Base-by-base conservation (phyloP, 2,888 invertebrate species). In the Andrena chrysosceles region DNA sequence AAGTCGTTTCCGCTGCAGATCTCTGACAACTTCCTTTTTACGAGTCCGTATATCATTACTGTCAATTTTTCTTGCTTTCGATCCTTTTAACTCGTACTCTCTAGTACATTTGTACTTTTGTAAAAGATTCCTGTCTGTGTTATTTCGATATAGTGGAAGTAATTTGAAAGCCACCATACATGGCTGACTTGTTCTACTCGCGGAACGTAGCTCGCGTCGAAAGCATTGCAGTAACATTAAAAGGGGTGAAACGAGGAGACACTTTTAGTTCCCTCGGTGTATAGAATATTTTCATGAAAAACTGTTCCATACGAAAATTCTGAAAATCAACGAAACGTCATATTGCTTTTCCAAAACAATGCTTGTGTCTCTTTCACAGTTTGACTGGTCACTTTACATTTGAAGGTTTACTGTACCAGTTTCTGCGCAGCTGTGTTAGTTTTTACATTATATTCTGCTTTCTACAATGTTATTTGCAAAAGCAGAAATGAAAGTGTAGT, bases 161-260 rank as follows among this genome's bases (percentile, higher is more conserved):
- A 56, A 42, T 42, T 42, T 16, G 16, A 42, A 42, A 8, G 56
- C n/a, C 13, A 8, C 33, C 13, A 2, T 29, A 4, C n/a, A 42
- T 73, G n/a, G 20, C 10, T 64, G 54, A 64, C 56, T 10, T 10
- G 29, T 54, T 73, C 35, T 54, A 73, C 42, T 73, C 54, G 29
- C 29, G 13, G 8, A 64, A 16, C 29, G n/a, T 1, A 7, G 13
- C 6, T 63, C 26, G 0, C 26, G 16, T 7, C 23, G 23, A 35
- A 52, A 52, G 60, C 10, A n/a, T 72, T 8, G 13, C 23, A 10
- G 33, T 35, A 20, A 20, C 20, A 7, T 54, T 20, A 54, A 54
- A 54, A 8, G 20, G 8, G 8, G 23, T 1, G 54, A 54, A 54
- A 42, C 42, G 42, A 16, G 42, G 16, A 42, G 42, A 42, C 42